Conservation (phyloP, 1,140 invertebrate species). For the Lerema accius region DNA sequence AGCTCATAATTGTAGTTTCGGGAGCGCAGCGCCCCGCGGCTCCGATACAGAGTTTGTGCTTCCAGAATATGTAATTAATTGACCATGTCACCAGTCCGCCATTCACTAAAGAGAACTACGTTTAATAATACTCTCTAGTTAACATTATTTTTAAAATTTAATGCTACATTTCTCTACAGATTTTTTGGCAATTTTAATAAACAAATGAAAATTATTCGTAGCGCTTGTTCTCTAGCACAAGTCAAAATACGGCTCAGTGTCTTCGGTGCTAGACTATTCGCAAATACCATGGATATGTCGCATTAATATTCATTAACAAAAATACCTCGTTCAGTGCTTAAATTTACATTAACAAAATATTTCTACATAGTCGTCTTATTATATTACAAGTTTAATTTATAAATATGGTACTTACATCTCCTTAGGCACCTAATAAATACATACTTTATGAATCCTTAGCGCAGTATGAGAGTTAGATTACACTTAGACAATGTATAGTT, state of each 20-base stretch:
- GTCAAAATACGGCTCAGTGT: slow-evolving; percentile 16
- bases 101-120: slow-evolving; percentile 41
- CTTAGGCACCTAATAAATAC: slow-evolving; percentile 55
- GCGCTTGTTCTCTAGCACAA: slow-evolving; percentile 12
- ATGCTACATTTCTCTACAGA: slow-evolving; percentile 38
- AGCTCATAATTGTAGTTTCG: slow-evolving; percentile 8
- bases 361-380: slow-evolving; percentile 50
- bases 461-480: slow-evolving; percentile 31
- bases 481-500: slow-evolving; percentile 23
- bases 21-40: no score
- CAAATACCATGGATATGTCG: slow-evolving; percentile 52
- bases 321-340: slow-evolving; percentile 54
- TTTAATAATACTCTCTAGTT: slow-evolving; percentile 41
- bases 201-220: slow-evolving; percentile 27
- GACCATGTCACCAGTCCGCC: slow-evolving; percentile 38
- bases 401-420: slow-evolving; percentile 42
- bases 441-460: slow-evolving; percentile 36
- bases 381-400: slow-evolving; percentile 48
- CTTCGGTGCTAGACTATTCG: slow-evolving; percentile 34
- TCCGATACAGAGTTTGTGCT: slow-evolving; percentile 37
- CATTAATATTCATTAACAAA: slow-evolving; percentile 53
- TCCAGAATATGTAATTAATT: slow-evolving; percentile 42
- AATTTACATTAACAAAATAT: slow-evolving; percentile 48
- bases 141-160: slow-evolving; percentile 22
- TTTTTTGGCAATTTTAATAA: slow-evolving; percentile 44